Base-by-base conservation (phyloP, 2,113 vertebrate genomes). In the Neodon shergylaensis region DNA sequence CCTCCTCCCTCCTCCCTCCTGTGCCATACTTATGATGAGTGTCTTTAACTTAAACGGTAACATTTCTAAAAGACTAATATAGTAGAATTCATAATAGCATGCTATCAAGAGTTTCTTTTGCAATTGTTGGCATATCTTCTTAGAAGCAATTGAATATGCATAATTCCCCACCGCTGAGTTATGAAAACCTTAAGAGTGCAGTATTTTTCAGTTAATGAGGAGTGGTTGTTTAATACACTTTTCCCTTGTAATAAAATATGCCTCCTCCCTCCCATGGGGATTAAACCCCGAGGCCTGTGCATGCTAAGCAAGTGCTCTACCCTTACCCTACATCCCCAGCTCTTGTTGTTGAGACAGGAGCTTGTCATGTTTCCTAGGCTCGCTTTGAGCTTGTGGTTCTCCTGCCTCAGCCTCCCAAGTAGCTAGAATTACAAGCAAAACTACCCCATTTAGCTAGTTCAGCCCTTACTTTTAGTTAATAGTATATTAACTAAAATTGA, bases 101-200 rank as follows among this genome's bases (percentile, higher is more conserved):
- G 89, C 39, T 95, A 16, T 54, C 47, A 96, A 81, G 93, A 91
- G 88, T 90, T 93, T 94, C 61, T 82, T 90, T 66, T 85, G 61
- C 76, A 92, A 5, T 74, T 96, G 66, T 85, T 91, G 76, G 61
- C 44, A 12, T 72, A 24, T 77, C 66, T 93, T 73, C 79, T 87
- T 96, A 90, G 94, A 76, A 72, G 42, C 84, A 96, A 88, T 94
- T 95, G 97, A 96, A 44, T 70, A 1, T 83, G 36, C 63, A 63
- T 97, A 82, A 95, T 88, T 96, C 92, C n/a, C 79, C 39, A 42
- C 61, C 47, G 14, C 70, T n/a, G 5, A 9, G 54, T 74, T 91
- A 65, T 49, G 58, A 93, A 52, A 49, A 90, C 81, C 65, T 92
- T 73, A 78, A 70, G 63, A 90, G 22, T 42, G 54, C 28, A 66